phyloP scores from a whole-genome alignment of 2,113 vertebrate species.

The Turnix velox region DNA sequence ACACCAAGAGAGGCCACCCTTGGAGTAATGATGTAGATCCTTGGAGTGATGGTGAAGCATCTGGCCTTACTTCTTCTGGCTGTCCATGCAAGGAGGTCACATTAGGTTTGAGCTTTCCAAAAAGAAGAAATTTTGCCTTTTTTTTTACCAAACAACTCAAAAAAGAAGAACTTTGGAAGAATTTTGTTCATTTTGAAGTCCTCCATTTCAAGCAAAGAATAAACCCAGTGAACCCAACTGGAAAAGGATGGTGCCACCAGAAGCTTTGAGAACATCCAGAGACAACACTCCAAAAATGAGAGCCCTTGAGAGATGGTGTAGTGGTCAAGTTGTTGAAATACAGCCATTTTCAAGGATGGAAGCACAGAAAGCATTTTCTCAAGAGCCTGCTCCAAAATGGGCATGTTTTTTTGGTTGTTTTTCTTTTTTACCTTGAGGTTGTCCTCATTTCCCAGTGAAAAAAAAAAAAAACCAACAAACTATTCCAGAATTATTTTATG shows the following conservation, averaged over 20 bases:
- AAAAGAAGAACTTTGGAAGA: background rate
- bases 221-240: background rate
- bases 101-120: background rate
- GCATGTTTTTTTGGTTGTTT: no score
- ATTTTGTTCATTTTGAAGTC: background rate
- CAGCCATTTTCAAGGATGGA: background rate
- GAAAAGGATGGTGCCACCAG: background rate
- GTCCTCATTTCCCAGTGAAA: background rate
- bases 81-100: background rate
- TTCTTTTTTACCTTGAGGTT: background rate
- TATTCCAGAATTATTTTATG: background rate
- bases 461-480: no score
- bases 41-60: background rate
- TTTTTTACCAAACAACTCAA: background rate
- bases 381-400: background rate
- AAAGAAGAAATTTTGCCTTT: background rate
- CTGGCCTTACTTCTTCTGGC: background rate
- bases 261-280: background rate
- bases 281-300: background rate
- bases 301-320: background rate
- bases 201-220: background rate
- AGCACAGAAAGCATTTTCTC: constrained; percentile 5
- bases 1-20: background rate
- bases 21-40: background rate
- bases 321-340: background rate